Base-by-base conservation (phyloP, 2,888 invertebrate genomes). In the Leptura quadrifasciata region DNA sequence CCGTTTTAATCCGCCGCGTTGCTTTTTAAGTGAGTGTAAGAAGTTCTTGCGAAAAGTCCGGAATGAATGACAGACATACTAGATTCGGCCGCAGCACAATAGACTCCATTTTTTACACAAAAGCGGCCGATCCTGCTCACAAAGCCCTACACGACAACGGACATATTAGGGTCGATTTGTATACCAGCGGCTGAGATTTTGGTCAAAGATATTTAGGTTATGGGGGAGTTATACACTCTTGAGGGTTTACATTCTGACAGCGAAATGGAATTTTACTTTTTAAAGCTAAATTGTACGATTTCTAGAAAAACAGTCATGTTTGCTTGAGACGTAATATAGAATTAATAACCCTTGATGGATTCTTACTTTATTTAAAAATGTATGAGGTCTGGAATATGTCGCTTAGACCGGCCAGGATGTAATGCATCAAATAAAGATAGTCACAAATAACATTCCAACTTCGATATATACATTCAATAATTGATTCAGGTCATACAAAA, bases 141-240 rank as follows among this genome's bases (percentile, higher is more conserved):
- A 76, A 76, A 73, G 24, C 72, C 58, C 55, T 69, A 69, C 54
- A 52, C 31, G 55, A 74, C 76, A 72, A 71, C 69, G 55, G 76
- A 74, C 74, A 71, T 75, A 78, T 78, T 75, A 68, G 69, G 57
- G 60, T 39, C 74, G 68, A 75, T 76, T 75, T 71, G 70, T 47
- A 69, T 58, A 69, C 31, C 65, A 68, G 70, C 70, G 68, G 60
- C 52, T 63, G 67, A 73, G 72, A 77, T 77, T 69, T 73, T 60
- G 70, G 73, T 64, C 60, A 60, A n/a, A 21, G 57, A 57, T 57
- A 57, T 20, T 20, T 20, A 10, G 57, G 60, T 27, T 31, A n/a
- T 60, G 3, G 15, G 0, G n/a, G 15, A 47, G n/a, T 15, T 12
- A 17, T 47, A 47, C 47, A 5, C 47, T 47, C n/a, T n/a, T n/a